Percentiles rank a stretch among this genome's conserved stretches.
phyloP scores from a whole-genome alignment of 2,888 invertebrate species.

The Myopa tessellatipennis region DNA sequence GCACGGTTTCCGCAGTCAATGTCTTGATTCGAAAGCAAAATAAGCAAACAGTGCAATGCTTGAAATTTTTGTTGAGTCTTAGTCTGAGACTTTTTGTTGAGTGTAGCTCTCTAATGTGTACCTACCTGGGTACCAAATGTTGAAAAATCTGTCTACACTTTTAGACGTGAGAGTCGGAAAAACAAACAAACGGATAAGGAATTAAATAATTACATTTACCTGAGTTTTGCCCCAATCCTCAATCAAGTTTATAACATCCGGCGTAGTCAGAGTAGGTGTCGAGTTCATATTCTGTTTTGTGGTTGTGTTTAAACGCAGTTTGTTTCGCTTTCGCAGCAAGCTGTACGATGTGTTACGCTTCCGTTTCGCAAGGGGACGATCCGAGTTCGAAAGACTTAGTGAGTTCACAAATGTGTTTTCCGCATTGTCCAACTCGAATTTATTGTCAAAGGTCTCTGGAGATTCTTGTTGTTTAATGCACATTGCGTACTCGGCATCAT shows the following conservation, averaged over 20 bases:
- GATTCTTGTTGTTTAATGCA: conserved; percentile 8
- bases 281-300: conserved; percentile 9
- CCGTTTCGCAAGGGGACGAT: not conserved
- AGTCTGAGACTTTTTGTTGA: too few species aligned
- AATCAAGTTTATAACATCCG: conserved; percentile 51
- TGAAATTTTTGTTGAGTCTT: too few species aligned
- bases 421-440: not conserved
- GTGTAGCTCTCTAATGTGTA: too few species aligned
- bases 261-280: conserved; percentile 48
- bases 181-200: not conserved
- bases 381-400: not conserved
- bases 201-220: conserved; percentile 29
- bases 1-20: too few species aligned
- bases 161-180: too few species aligned
- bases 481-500: conserved; percentile 31
- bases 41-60: too few species aligned
- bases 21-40: too few species aligned
- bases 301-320: conserved; percentile 46
- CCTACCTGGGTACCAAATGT: too few species aligned
- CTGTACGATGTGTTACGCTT: conserved; percentile 28
- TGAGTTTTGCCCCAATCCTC: conserved; percentile 35
- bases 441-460: conserved; percentile 6
- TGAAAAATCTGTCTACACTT: too few species aligned
- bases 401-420: conserved; percentile 13
- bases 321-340: conserved; percentile 50